Conservation (phyloP, 2,797 vertebrate genomes). For the Lindbergichthys nudifrons region DNA sequence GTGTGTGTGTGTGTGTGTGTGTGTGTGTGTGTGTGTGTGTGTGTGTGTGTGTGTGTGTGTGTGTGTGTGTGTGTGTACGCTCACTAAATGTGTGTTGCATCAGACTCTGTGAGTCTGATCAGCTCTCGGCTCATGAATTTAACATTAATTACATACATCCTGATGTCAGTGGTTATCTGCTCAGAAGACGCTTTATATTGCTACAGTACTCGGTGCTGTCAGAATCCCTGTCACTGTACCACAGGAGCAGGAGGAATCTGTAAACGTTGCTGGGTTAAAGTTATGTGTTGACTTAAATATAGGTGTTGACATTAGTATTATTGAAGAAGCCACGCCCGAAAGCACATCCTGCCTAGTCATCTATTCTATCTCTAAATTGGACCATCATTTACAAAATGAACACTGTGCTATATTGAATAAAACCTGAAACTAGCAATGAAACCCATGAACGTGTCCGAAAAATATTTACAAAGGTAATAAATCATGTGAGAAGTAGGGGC, state of each 20-base stretch:
- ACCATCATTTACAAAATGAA: too few species aligned
- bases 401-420: too few species aligned
- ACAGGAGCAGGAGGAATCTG: background rate
- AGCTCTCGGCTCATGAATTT: slow-evolving; percentile 49
- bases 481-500: too few species aligned
- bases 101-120: slow-evolving; percentile 5
- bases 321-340: too few species aligned
- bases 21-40: background rate
- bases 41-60: slow-evolving; percentile 21
- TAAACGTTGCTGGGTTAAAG: background rate
- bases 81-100: background rate
- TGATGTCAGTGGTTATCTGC: slow-evolving; percentile 36
- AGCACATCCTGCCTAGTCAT: too few species aligned
- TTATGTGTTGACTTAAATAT: slow-evolving; percentile 2
- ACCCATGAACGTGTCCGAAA: too few species aligned
- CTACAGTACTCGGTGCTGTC: slow-evolving; percentile 1
- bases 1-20: background rate
- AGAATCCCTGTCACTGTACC: slow-evolving; percentile 2
- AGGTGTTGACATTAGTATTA: background rate
- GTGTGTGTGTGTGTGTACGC: background rate
- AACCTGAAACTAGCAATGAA: too few species aligned
- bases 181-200: slow-evolving; percentile 22
- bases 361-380: too few species aligned
- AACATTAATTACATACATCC: slow-evolving; percentile 46
- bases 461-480: too few species aligned